A percentile compares a stretch with the other conserved stretches of the same genome.
These are phyloP conservation scores for Drosophila melanosoma DNA, from an alignment of 2,888 invertebrate species.

Conservation along the genomic window DNA sequence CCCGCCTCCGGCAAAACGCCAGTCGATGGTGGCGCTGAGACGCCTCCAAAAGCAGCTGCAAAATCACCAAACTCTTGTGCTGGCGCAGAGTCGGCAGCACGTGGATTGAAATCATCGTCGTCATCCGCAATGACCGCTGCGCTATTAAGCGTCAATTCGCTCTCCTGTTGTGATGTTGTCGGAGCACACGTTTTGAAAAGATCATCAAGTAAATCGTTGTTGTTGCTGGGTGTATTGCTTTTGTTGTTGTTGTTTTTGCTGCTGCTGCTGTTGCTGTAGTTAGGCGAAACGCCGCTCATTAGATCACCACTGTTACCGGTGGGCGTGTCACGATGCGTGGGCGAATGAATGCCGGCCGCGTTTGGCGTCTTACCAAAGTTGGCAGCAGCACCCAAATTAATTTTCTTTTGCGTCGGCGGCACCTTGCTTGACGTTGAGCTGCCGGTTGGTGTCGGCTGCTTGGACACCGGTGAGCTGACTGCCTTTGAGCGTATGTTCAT, in stretches of 20 bases:
- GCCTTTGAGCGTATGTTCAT: constrained; percentile 81
- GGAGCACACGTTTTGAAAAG: constrained; percentile 86
- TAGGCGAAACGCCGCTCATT: constrained; percentile 71
- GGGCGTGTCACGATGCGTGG: constrained; percentile 85
- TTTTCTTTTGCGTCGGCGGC: constrained; percentile 85
- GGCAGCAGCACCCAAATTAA: constrained; percentile 89
- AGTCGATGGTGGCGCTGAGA: constrained; percentile 56
- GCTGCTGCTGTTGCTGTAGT: constrained; percentile 43
- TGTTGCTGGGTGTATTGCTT: constrained; percentile 77
- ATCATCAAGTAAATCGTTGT: constrained; percentile 86
- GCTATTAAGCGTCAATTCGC: constrained; percentile 66
- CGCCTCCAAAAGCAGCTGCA: constrained; percentile 88
- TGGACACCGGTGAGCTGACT: constrained; percentile 78
- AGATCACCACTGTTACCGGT: constrained; percentile 69
- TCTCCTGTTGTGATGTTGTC: constrained; percentile 61
- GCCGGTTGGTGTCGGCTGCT: constrained; percentile 56
- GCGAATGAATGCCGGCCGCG: constrained; percentile 84
- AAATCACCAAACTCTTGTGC: constrained; percentile 91
- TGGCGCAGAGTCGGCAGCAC: constrained; percentile 84
- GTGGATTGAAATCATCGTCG: constrained; percentile 84
- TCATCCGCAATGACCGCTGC: constrained; percentile 87
- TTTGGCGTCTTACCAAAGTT: constrained; percentile 87
- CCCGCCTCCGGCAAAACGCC: constrained; percentile 53
- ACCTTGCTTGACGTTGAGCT: constrained; percentile 54
- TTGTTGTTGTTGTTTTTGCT: constrained; percentile 43